These are phyloP conservation scores for Geotrypetes seraphini DNA, from an alignment of 2,797 vertebrate species.

Conservation along the genomic window DNA sequence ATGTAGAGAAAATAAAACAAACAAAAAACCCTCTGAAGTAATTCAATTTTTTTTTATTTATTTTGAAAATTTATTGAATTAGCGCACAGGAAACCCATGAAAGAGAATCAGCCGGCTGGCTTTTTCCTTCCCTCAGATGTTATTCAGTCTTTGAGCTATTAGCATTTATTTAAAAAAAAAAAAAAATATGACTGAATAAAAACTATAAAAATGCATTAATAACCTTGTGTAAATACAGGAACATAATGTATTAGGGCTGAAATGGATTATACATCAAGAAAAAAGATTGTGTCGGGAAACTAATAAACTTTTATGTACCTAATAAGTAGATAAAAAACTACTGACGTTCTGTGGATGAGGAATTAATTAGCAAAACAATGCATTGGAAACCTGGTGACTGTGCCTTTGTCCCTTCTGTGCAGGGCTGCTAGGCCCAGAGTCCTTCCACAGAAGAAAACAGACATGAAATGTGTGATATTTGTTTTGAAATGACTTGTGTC, in stretches of 20 bases:
- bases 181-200: conserved; percentile 27
- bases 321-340: conserved; percentile 35
- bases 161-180: conserved; percentile 30
- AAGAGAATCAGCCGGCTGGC: conserved; percentile 36
- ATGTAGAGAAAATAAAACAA: conserved; percentile 24
- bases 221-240: conserved; percentile 19
- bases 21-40: conserved; percentile 26
- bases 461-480: conserved; percentile 53
- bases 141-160: conserved; percentile 12
- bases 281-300: conserved; percentile 24
- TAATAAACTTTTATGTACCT: conserved; percentile 36
- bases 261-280: conserved; percentile 12
- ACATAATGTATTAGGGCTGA: conserved; percentile 36
- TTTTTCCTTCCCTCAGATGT: conserved; percentile 26
- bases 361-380: neutral
- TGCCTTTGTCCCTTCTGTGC: conserved; percentile 23
- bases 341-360: conserved; percentile 2
- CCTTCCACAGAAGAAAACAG: conserved; percentile 25
- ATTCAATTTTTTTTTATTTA: conserved; percentile 38
- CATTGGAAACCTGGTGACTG: neutral
- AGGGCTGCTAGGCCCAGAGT: conserved; percentile 13
- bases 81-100: conserved; percentile 41
- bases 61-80: conserved; percentile 47
- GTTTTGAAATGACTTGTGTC: conserved; percentile 70
- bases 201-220: conserved; percentile 31